phyloP scores from a whole-genome alignment of 2,888 invertebrate species.

The Leptopilina syphax region DNA sequence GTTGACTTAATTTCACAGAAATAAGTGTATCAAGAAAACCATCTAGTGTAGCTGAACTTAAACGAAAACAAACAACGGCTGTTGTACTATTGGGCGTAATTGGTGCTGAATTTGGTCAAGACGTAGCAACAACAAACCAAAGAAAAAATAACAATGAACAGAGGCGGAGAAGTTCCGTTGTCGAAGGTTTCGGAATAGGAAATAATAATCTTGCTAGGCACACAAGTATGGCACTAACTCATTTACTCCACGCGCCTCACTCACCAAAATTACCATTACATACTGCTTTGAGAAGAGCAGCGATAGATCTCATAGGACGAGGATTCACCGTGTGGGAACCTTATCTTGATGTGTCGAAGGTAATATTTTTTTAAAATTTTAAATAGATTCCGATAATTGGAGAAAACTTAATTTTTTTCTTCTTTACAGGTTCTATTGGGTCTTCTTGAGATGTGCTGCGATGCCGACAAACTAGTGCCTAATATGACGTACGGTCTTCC shows the following conservation, averaged over 20 bases:
- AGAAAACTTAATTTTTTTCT: neutral
- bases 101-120: conserved; percentile 98
- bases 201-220: conserved; percentile 94
- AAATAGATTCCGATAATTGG: no score
- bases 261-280: conserved; percentile 90
- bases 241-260: conserved; percentile 93
- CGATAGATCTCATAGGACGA: conserved; percentile 97
- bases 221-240: conserved; percentile 96
- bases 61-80: conserved; percentile 97
- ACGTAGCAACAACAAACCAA: conserved; percentile 86
- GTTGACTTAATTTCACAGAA: conserved; percentile 65
- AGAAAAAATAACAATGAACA: conserved; percentile 79
- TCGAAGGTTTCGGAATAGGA: conserved; percentile 91
- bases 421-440: conserved; percentile 78
- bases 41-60: conserved; percentile 90
- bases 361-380: conserved; percentile 68
- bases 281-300: conserved; percentile 95
- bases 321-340: conserved; percentile 99
- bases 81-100: conserved; percentile 98
- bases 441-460: conserved; percentile 94
- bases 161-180: conserved; percentile 88
- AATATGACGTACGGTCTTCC: conserved; percentile 97
- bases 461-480: conserved; percentile 93
- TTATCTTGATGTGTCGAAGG: conserved; percentile 94
- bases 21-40: conserved; percentile 84